Evolutionary conservation across 2,797 vertebrate species (phyloP), one percentile per base, ranked within the genome.

Genomic region (Amazonetta brasiliensis): DNA sequence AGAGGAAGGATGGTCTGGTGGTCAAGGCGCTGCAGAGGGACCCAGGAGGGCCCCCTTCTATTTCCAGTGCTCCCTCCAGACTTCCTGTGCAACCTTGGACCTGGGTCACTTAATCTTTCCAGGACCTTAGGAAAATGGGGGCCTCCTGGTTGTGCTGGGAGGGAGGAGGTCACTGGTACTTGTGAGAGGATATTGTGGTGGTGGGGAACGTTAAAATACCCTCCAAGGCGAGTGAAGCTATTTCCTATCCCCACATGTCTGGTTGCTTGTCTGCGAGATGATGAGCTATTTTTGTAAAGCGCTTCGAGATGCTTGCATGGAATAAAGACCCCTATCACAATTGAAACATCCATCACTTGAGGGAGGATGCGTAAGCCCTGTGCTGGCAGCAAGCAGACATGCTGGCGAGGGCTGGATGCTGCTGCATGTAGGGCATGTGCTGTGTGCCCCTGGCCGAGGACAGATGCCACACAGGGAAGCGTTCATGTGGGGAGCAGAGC

Each of bases 71-170:
- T 92, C 92, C 44, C 30, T 92, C 92, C 95, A 96, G 95, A 96
- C 95, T 97, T 97, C 95, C 95, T 97, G 95, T 69, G 30, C 85
- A 94, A 96, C 94, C 96, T 95, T 92, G 95, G 94, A 92, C 91
- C 94, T 28, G 56, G 92, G 92, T 94, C 91, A 92, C 85, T 97
- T 94, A 95, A 96, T 96, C 90, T 96, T 95, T 84, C 23, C 84
- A 95, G 68, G 85, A 37, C 83, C 84, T 96, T 71, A 92, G 85
- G 90, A 96, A 93, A 84, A 79, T 76, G 82, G 83, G 94, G 88
- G 81, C 92, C 92, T 94, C 93, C 48, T 95, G 75, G 78, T 75
- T 95, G 52, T n/a, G 50, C 87, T 68, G 67, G 63, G 6, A 91
- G 69, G 56, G 77, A 92, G 94, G 78, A 96, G 90, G 87, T 93